A percentile compares a stretch with the other conserved stretches of the same genome.
Evolutionary conservation across 2,797 vertebrate genomes (phyloP).

Genomic region (Sternotherus odoratus): DNA sequence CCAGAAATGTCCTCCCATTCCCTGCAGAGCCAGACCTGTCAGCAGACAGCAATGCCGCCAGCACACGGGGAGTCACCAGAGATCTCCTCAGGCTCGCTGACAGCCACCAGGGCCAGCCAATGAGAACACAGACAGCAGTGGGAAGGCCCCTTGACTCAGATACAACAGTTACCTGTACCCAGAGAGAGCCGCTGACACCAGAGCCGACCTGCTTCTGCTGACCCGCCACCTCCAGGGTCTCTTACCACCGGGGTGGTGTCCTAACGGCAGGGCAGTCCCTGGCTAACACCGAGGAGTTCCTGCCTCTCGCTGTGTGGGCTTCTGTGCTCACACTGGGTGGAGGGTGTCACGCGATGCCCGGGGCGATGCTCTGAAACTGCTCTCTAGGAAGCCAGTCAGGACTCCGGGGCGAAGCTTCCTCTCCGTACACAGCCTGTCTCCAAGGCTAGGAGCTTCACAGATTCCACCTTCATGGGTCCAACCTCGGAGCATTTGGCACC

Average conservation of each 20-base stretch:
- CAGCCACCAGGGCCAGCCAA: not conserved
- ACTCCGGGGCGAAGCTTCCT: too few species aligned
- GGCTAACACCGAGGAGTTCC: not conserved
- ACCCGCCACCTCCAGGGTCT: not conserved
- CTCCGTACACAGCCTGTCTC: too few species aligned
- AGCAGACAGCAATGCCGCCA: not conserved
- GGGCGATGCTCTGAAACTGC: too few species aligned
- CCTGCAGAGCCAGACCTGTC: not conserved
- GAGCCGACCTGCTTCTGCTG: not conserved
- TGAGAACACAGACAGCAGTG: not conserved
- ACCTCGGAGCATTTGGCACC: too few species aligned
- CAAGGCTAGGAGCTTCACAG: too few species aligned
- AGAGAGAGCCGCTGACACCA: not conserved
- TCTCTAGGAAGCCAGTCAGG: too few species aligned
- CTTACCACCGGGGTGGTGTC: not conserved
- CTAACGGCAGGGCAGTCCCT: not conserved
- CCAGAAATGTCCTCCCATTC: not conserved
- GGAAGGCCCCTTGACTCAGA: conserved; percentile 22
- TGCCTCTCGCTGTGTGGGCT: not conserved
- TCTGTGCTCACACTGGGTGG: not conserved
- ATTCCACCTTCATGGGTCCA: too few species aligned
- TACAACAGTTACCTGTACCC: not conserved
- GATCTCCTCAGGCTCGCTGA: not conserved
- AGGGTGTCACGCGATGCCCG: too few species aligned
- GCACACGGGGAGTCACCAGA: not conserved